Conservation (phyloP, 2,888 invertebrate genomes). For the Lasioglossum figueresi region DNA sequence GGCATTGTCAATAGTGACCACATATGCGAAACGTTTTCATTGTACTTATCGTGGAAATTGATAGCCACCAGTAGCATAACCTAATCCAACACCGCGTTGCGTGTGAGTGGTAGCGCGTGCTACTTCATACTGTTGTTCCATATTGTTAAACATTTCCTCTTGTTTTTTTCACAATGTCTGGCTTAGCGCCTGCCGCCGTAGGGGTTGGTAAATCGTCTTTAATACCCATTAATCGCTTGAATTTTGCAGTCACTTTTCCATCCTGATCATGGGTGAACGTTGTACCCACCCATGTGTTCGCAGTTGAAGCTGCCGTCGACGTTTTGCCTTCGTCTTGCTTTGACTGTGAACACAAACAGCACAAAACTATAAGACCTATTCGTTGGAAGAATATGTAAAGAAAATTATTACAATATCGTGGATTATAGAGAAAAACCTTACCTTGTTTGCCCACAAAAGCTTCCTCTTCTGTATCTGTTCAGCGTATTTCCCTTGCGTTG, state of each 20-base stretch:
- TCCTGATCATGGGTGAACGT: constrained; percentile 96
- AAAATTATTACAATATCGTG: not conserved
- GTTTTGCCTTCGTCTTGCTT: constrained; percentile 82
- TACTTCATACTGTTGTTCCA: constrained; percentile 98
- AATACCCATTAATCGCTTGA: constrained; percentile 98
- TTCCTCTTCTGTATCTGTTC: constrained; percentile 95
- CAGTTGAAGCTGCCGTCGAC: constrained; percentile 78
- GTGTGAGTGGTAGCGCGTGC: constrained; percentile 98
- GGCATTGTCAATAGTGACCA: constrained; percentile 47
- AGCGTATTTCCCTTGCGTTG: constrained; percentile 91
- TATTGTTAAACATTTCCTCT: constrained; percentile 95
- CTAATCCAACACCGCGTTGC: constrained; percentile 94
- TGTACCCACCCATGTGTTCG: constrained; percentile 91
- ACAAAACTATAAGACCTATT: not conserved
- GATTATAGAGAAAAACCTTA: constrained; percentile 59
- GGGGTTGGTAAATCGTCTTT: constrained; percentile 85
- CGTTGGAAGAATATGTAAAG: not conserved
- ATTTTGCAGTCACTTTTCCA: constrained; percentile 96
- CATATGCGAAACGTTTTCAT: constrained; percentile 31
- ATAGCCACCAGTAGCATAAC: constrained; percentile 87
- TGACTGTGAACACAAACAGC: constrained; percentile 64
- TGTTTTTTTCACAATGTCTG: constrained; percentile 89
- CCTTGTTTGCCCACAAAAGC: constrained; percentile 94
- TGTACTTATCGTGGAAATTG: constrained; percentile 84
- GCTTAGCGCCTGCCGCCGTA: constrained; percentile 81